Percentiles rank a stretch among this genome's conserved stretches.
phyloP scores from a whole-genome alignment of 2,113 vertebrate genomes.

The Ahaetulla prasina region DNA sequence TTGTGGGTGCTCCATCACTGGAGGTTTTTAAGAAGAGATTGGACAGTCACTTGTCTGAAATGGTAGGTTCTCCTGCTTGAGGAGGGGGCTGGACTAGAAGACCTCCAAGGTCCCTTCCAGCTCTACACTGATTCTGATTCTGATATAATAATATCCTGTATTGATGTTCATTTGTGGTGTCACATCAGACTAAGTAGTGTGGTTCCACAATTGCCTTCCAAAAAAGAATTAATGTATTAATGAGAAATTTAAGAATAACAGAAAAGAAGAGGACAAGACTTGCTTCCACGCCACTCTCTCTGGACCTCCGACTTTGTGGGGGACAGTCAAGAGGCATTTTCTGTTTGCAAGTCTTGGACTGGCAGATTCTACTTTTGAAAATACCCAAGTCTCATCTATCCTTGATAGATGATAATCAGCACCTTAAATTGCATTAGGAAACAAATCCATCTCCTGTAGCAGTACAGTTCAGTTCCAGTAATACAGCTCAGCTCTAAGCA shows the following conservation, averaged over 20 bases:
- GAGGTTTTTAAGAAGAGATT: no score
- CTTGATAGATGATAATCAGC: neutral
- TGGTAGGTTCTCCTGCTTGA: no score
- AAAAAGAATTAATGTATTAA: neutral
- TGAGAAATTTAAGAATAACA: neutral
- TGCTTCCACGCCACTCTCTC: neutral
- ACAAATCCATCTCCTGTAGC: neutral
- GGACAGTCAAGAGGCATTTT: neutral
- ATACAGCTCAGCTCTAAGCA: neutral
- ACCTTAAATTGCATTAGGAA: neutral
- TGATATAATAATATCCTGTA: neutral
- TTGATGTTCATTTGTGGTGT: neutral
- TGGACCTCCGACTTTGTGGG: neutral
- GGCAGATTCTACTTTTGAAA: neutral
- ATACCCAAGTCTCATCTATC: neutral
- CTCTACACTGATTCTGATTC: no score
- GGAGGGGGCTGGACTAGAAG: no score
- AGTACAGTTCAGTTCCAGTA: neutral
- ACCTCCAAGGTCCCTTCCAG: no score
- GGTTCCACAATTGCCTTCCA: neutral
- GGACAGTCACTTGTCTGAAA: no score
- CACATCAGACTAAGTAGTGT: neutral
- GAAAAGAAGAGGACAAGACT: neutral
- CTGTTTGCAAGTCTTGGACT: neutral
- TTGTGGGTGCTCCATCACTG: no score